Evolutionary conservation across 2,113 vertebrate species (phyloP), one percentile per base, ranked within the genome.

Genomic region (Chionomys nivalis): DNA sequence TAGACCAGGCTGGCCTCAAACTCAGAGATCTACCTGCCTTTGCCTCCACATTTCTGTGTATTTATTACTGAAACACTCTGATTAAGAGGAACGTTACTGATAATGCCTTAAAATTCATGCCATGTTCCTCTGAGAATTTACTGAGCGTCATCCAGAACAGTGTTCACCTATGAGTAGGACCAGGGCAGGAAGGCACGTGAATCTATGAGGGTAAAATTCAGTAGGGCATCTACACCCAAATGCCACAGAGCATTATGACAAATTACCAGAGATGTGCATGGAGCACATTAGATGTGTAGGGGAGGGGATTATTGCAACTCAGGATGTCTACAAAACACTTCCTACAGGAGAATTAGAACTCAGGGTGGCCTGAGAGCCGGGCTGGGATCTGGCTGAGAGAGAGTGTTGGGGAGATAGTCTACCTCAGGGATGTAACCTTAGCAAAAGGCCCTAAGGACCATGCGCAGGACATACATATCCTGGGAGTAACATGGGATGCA

Each of bases 391-490:
- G 76, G 14, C 28, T 2, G 33, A 82, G 75, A 65, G 21, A 83
- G 75, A 65, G 26, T 23, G 26, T 52, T 65, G 17, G 42, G 31
- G 19, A 87, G 28, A 72, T 10, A 31, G 17, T 42, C 39, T 12
- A 47, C 49, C 39, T 65, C 21, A 79, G 39, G 16, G 39, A 92
- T 73, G 31, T 14, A 23, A 68, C 17, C 42, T 16, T 47, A 28
- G 94, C 24, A 13, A 58, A 88, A 95, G 70, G 68, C 19, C 1
- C 5, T 16, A 14, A 16, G 23, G 79, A 17, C 1, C 2, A 11
- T 8, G 1, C 19, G 10, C 1, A 2, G 2, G 19, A 13, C 2
- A 1, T 4, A 7, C 4, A 9, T 5, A 24, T 7, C 36, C 31
- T 23, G 42, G 73, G 39, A 70, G 28, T 0, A 12, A 44, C 36